These are phyloP conservation scores for Sitobion miscanthi DNA, from an alignment of 1,140 invertebrate genomes.

Conservation along the genomic window DNA sequence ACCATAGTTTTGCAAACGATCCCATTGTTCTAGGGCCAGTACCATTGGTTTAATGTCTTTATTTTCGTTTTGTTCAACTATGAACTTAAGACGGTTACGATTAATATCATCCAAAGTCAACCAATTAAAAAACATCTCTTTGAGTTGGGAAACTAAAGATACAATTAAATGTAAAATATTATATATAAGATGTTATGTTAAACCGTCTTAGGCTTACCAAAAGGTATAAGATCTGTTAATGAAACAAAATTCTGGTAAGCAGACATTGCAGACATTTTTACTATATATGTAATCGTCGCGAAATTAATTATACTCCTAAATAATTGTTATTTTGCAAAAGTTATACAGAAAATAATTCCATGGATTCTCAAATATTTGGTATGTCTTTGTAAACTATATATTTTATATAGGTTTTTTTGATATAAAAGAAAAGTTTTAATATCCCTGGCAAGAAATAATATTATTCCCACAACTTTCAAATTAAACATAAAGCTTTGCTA, in stretches of 20 bases:
- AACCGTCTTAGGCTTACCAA: background rate
- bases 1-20: conserved; percentile 5
- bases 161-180: background rate
- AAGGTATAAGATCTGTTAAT: conserved; percentile 11
- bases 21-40: conserved; percentile 1
- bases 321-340: background rate
- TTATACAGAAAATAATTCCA: background rate
- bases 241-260: background rate
- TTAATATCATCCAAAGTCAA: background rate
- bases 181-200: background rate
- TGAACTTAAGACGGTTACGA: background rate
- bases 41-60: background rate
- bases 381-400: background rate
- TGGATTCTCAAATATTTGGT: background rate
- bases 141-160: conserved; percentile 1
- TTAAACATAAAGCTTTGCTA: background rate
- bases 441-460: background rate
- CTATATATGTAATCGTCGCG: background rate
- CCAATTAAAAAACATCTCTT: conserved; percentile 12
- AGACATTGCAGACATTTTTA: background rate
- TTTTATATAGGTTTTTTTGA: background rate
- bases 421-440: background rate
- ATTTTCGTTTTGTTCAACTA: background rate
- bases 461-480: too few relatives aligned
- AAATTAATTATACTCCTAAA: background rate